Base-by-base conservation (phyloP, 2,888 invertebrate genomes). In the Drosophila diplacantha region DNA sequence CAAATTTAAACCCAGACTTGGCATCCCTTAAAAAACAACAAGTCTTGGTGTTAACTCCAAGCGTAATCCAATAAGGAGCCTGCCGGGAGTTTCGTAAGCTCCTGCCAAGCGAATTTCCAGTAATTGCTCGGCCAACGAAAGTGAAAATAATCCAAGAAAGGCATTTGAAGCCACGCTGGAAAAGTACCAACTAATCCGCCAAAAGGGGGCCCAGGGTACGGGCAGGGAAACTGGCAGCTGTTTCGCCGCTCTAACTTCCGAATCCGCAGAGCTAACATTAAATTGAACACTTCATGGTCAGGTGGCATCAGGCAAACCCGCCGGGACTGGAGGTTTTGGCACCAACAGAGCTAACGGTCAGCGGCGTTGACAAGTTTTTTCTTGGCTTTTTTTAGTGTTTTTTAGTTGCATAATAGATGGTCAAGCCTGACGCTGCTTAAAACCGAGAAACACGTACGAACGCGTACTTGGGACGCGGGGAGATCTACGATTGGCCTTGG, bases 401-500 rank as follows among this genome's bases (percentile, higher is more conserved):
- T 54, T 43, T 39, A 50, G 69, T 79, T 77, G 76, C 78, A 77
- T 78, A 78, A 78, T 80, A 66, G 55, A 63, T 67, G 73, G 63
- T 68, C 71, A 73, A 57, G 75, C 69, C 67, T 52, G 22, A 20
- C 39, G 70, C 57, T 79, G 76, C 74, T 66, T 75, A 78, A 77
- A 74, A 71, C 68, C 71, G 52, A 68, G 61, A 68, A 59, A 66
- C 71, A 67, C 72, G 66, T 70, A 65, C 61, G 51, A 43, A 44
- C 22, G 34, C 20, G 67, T 63, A 44, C 46, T 55, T 55, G 54
- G 61, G 41, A 38, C 24, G 37, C 44, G 49, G 64, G 49, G 55
- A 64, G 31, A 62, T 38, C 37, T 44, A 50, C 70, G 68, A 75
- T 69, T 80, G 78, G 80, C 80, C 79, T 78, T 79, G 77, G 77